Evolutionary conservation across 2,888 invertebrate genomes (phyloP).

Genomic region (Diarsia dahlii): DNA sequence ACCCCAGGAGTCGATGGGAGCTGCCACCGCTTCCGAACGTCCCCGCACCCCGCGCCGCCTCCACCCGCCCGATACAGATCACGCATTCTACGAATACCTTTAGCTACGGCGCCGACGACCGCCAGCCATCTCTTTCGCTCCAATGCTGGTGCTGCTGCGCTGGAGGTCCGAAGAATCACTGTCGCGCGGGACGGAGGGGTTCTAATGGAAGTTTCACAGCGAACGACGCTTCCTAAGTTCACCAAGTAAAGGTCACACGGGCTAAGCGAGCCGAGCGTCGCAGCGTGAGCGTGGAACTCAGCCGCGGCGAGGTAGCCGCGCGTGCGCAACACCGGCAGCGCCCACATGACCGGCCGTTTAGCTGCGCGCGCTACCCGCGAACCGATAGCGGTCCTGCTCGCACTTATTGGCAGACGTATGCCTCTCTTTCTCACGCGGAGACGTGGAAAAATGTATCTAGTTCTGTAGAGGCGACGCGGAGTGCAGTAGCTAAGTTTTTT

Average conservation of each 20-base stretch:
- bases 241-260: conserved; percentile 90
- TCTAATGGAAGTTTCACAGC: conserved; percentile 89
- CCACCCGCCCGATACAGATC: conserved; percentile 90
- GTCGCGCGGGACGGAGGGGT: conserved; percentile 85
- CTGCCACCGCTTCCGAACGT: conserved; percentile 91
- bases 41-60: conserved; percentile 84
- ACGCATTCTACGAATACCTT: conserved; percentile 91
- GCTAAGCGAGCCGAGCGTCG: conserved; percentile 88
- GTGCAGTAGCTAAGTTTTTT: conserved; percentile 89
- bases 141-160: conserved; percentile 81
- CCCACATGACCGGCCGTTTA: conserved; percentile 89
- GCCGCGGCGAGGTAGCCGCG: conserved; percentile 87
- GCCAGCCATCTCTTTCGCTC: conserved; percentile 87
- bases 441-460: conserved; percentile 91
- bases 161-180: conserved; percentile 78
- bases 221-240: conserved; percentile 90
- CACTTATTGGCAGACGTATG: conserved; percentile 55
- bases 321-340: conserved; percentile 91
- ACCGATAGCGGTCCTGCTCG: conserved; percentile 78
- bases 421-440: conserved; percentile 80
- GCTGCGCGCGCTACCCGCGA: conserved; percentile 78
- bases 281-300: conserved; percentile 88
- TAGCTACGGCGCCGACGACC: conserved; percentile 85
- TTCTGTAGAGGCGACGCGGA: conserved; percentile 90
- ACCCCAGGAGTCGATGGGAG: conserved; percentile 91